phyloP scores from a whole-genome alignment of 2,797 vertebrate genomes.

The Rhynchonycteris naso region DNA sequence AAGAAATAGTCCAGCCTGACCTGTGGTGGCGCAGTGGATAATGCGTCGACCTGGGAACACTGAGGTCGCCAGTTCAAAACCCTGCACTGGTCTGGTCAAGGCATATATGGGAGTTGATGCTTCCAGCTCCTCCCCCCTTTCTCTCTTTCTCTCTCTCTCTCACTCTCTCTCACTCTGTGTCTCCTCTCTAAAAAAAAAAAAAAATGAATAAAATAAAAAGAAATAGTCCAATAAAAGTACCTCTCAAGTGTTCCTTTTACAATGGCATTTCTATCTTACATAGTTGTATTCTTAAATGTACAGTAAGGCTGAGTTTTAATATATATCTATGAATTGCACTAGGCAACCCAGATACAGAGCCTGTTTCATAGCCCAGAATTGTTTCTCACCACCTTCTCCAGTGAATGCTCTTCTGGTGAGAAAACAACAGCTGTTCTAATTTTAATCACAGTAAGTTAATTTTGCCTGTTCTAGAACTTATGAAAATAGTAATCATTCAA shows the following conservation, averaged over 20 bases:
- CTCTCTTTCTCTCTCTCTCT: too few species aligned
- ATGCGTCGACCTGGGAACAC: too few species aligned
- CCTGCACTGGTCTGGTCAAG: too few species aligned
- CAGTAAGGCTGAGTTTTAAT: not conserved
- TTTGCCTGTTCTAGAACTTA: not conserved
- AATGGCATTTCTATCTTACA: not conserved
- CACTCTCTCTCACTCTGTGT: too few species aligned
- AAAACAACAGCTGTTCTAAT: not conserved
- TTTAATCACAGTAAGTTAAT: not conserved
- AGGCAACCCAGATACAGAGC: not conserved
- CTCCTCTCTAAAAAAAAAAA: too few species aligned
- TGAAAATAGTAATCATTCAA: not conserved
- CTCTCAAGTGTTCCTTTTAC: not conserved
- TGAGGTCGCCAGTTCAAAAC: too few species aligned
- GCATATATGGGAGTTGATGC: too few species aligned
- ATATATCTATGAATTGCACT: not conserved
- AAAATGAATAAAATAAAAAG: not conserved
- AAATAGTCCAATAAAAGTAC: not conserved
- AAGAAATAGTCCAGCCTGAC: not conserved
- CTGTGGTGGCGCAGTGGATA: too few species aligned
- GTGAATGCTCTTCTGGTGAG: not conserved
- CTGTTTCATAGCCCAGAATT: not conserved
- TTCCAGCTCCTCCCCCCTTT: too few species aligned
- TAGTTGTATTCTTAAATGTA: not conserved
- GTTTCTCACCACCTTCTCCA: not conserved